Base-by-base conservation (phyloP, 2,113 vertebrate genomes). In the Tinamus guttatus region DNA sequence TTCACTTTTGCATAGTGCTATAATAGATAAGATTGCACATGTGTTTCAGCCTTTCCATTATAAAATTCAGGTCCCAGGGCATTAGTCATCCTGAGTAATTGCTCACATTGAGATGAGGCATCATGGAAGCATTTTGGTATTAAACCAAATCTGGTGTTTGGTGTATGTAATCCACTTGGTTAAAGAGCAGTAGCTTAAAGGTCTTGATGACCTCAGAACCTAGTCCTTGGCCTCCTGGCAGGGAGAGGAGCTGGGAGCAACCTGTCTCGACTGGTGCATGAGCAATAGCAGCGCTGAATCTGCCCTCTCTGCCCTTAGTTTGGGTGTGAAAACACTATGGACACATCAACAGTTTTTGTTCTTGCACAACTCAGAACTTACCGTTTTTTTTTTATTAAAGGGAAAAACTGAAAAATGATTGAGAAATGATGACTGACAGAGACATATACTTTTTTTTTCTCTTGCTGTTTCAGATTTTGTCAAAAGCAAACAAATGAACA, bases 41-140 rank as follows among this genome's bases (percentile, higher is more conserved):
- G 45, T 63, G 73, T 83, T 93, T 95, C 92, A 96, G 67, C 78
- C 58, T 96, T 96, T 95, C 96, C 86, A 82, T 93, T 58, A 85
- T 90, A 59, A 91, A 87, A n/a, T 45, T 91, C 30, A 86, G 69
- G 69, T 81, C 78, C 45, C 77, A 51, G 38, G 43, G 49, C 69
- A 77, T 95, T 88, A 95, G 56, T 93, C 91, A 90, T 64, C 67
- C 74, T 47, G 68, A 71, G 11, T 32, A 84, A 90, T 43, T 22
- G 62, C 32, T 88, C 62, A 32, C 38, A 56, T 38, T 62, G 54
- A 87, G 60, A 93, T 56, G 51, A 89, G 94, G 78, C 43, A 27
- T n/a, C 10, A 25, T 21, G 79, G 63, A 87, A 64, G 16, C 28
- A 47, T 79, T 94, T 60, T 84, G 30, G 34, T 84, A 81, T 54